A percentile compares a stretch with the other conserved stretches of the same genome.
Conservation (phyloP, 2,888 invertebrate species). For the Sesia bembeciformis region DNA sequence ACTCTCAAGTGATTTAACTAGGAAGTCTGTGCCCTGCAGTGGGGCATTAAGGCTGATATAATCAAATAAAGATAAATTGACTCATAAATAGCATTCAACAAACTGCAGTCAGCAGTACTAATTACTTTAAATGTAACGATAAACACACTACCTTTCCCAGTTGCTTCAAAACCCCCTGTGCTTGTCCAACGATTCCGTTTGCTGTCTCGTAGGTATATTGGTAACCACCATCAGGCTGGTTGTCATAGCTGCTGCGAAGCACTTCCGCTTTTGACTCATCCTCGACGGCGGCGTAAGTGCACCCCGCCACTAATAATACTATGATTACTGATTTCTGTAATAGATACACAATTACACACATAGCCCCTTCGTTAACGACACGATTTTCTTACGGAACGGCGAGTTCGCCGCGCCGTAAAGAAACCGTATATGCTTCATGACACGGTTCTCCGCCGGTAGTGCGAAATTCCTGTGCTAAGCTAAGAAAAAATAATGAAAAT, state of each 20-base stretch:
- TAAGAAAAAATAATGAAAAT: too few species aligned
- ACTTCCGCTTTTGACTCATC: constrained; percentile 30
- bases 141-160: constrained; percentile 33
- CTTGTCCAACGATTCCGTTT: constrained; percentile 71
- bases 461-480: too few species aligned
- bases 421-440: too few species aligned
- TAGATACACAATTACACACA: not conserved
- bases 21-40: too few species aligned
- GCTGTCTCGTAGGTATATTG: constrained; percentile 67
- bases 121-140: not conserved
- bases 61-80: too few species aligned
- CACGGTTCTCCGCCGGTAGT: too few species aligned
- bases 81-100: not conserved
- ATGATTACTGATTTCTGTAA: constrained; percentile 29
- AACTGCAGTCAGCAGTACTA: not conserved
- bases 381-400: too few species aligned
- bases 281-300: constrained; percentile 17
- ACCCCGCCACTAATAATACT: constrained; percentile 24
- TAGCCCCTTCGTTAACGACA: too few species aligned
- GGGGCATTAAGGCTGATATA: too few species aligned
- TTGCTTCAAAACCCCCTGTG: constrained; percentile 50
- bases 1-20: too few species aligned
- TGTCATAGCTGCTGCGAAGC: constrained; percentile 48
- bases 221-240: constrained; percentile 67
- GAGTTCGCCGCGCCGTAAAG: too few species aligned